Percentiles rank a stretch among this genome's conserved stretches.
These are phyloP conservation scores for Ectropis crepuscularia DNA, from an alignment of 2,888 invertebrate species.

Conservation along the genomic window DNA sequence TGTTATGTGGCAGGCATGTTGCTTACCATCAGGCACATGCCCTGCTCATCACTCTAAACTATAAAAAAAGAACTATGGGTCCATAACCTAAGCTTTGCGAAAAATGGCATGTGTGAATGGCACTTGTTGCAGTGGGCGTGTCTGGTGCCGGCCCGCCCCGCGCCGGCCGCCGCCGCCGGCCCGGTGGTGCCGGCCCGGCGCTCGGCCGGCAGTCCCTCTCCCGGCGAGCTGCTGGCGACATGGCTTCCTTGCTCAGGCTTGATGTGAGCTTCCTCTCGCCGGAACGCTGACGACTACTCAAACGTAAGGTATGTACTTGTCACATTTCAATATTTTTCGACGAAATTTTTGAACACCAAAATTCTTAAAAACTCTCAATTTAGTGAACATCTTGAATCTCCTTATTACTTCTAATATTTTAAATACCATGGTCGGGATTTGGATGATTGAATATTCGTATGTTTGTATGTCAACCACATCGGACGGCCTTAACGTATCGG, in stretches of 20 bases:
- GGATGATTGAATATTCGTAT: too few species aligned
- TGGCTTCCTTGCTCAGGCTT: constrained; percentile 76
- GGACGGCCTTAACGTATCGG: too few species aligned
- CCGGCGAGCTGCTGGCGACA: constrained; percentile 48
- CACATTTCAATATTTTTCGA: too few species aligned
- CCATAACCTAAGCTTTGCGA: constrained; percentile 24
- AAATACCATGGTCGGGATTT: too few species aligned
- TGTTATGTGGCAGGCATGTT: too few species aligned
- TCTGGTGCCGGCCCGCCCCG: constrained; percentile 51
- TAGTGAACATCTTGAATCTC: too few species aligned
- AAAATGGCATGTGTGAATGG: constrained; percentile 33
- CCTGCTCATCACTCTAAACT: too few species aligned
- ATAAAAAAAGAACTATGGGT: constrained; percentile 13
- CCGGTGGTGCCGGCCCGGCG: constrained; percentile 10
- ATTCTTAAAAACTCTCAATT: too few species aligned
- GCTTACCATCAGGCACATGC: too few species aligned
- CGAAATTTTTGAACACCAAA: too few species aligned
- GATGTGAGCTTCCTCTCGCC: constrained; percentile 80
- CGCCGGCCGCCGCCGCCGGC: constrained; percentile 29
- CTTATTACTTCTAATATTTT: too few species aligned
- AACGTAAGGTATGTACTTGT: constrained; percentile 67
- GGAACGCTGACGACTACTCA: constrained; percentile 84
- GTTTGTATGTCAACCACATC: too few species aligned
- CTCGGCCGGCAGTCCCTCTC: constrained; percentile 30
- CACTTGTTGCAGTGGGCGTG: constrained; percentile 77